Evolutionary conservation across 2,113 vertebrate species (phyloP).

Genomic region (Myotis lucifugus): DNA sequence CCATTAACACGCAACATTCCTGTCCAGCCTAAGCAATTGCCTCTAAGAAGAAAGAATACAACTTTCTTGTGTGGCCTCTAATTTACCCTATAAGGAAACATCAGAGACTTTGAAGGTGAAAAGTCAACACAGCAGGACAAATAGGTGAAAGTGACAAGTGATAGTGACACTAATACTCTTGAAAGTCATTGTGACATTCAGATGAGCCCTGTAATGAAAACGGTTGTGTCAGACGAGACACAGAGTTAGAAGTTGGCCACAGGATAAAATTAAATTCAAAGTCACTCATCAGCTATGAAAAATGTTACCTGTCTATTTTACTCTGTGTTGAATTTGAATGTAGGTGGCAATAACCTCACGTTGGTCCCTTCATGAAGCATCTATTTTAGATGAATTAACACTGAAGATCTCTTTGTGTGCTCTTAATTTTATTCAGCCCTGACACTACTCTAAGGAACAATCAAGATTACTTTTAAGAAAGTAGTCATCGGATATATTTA

Average conservation of each 20-base stretch:
- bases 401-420: not conserved
- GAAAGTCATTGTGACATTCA: not conserved
- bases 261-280: constrained; percentile 6
- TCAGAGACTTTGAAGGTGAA: constrained; percentile 3
- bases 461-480: not conserved
- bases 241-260: not conserved
- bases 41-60: not conserved
- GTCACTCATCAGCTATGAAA: constrained; percentile 20
- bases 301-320: constrained; percentile 28
- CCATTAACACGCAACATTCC: not conserved
- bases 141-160: not conserved
- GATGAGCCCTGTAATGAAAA: not conserved
- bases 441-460: not conserved
- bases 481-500: not conserved
- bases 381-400: not conserved
- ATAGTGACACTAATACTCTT: not conserved
- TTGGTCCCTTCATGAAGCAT: not conserved
- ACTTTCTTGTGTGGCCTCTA: not conserved
- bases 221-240: not conserved
- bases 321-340: not conserved
- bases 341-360: not conserved
- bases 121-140: not conserved
- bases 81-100: not conserved
- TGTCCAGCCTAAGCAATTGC: not conserved
- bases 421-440: not conserved